phyloP scores from a whole-genome alignment of 2,797 vertebrate genomes.

The Cyclura pinguis region DNA sequence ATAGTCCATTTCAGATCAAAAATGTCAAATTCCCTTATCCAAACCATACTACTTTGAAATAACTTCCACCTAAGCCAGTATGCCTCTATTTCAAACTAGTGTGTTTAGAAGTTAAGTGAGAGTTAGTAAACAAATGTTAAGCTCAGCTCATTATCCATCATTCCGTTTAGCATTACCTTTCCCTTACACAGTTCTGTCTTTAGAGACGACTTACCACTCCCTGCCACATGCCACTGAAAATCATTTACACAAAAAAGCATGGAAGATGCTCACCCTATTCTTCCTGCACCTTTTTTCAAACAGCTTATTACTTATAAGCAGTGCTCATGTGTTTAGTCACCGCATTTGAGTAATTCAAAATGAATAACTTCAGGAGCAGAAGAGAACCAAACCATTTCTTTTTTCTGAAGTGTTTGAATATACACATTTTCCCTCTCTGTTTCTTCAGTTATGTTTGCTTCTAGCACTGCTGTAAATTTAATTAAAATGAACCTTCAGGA shows the following conservation, averaged over 20 bases:
- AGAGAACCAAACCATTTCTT: constrained; percentile 33
- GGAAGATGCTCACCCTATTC: not conserved
- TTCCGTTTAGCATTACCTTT: not conserved
- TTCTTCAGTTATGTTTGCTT: constrained; percentile 39
- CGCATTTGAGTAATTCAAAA: constrained; percentile 23
- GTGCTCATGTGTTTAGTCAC: not conserved
- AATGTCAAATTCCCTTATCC: not conserved
- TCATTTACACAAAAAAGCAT: not conserved
- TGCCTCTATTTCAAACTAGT: not conserved
- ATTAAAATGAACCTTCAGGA: constrained; percentile 36
- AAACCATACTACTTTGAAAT: not conserved
- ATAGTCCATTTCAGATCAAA: not conserved
- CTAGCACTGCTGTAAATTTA: constrained; percentile 47
- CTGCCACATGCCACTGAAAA: not conserved
- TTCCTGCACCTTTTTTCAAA: not conserved
- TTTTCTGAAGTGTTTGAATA: not conserved
- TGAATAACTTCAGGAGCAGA: constrained; percentile 30
- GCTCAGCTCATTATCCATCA: not conserved
- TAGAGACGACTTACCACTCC: not conserved
- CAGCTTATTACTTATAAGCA: not conserved
- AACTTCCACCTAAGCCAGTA: not conserved
- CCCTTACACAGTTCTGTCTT: not conserved
- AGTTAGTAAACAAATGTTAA: not conserved
- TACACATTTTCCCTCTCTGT: not conserved
- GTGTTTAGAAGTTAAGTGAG: not conserved